phyloP scores from a whole-genome alignment of 2,113 vertebrate genomes.

The Bos indicus region DNA sequence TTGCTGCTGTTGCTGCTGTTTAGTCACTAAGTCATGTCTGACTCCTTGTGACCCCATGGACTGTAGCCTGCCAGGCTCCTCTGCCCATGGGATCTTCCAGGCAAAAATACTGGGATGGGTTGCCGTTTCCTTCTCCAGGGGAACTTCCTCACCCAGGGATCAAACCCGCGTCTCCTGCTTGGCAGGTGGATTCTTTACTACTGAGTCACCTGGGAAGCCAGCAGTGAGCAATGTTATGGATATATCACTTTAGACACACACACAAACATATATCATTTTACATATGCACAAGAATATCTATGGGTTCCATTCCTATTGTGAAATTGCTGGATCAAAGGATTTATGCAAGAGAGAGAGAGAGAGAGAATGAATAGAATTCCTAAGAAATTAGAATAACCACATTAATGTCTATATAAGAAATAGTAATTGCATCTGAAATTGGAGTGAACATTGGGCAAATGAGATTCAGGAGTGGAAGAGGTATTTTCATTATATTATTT shows the following conservation, averaged over 20 bases:
- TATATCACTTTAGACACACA: background rate
- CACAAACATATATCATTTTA: background rate
- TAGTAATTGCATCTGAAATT: background rate
- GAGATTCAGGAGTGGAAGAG: background rate
- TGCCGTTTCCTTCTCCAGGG: background rate
- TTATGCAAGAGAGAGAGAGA: background rate
- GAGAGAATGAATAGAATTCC: background rate
- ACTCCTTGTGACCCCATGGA: background rate
- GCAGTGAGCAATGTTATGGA: background rate
- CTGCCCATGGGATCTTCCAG: background rate
- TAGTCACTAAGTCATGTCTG: background rate
- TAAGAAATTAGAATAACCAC: background rate
- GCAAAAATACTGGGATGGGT: background rate
- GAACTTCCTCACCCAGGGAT: background rate
- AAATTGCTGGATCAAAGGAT: background rate
- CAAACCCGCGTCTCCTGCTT: background rate
- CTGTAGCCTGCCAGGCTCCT: background rate
- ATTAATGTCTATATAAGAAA: background rate
- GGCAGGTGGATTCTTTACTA: background rate
- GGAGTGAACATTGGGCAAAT: background rate
- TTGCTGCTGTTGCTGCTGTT: background rate
- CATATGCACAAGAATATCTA: background rate
- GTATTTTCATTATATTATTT: background rate
- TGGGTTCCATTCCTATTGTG: background rate
- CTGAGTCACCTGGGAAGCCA: background rate